Evolutionary conservation across 1,140 invertebrate genomes (phyloP).

Genomic region (Cheumatopsyche charites): DNA sequence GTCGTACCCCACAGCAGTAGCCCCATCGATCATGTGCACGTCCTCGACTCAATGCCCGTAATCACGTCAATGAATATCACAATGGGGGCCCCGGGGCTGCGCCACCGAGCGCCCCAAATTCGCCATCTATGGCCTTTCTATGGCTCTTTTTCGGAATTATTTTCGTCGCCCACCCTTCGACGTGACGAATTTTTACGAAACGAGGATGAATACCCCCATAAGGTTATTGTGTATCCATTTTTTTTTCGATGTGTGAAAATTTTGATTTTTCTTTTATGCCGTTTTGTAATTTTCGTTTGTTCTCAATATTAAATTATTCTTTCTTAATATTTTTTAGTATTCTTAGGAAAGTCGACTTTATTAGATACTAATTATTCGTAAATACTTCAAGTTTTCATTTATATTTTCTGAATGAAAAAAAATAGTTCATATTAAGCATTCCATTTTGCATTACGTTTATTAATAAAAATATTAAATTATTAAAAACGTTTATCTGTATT

Average conservation of each 20-base stretch:
- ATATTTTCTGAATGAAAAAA: too few relatives aligned
- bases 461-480: too few relatives aligned
- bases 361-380: too few relatives aligned
- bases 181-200: constrained; percentile 23
- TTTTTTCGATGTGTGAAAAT: neutral
- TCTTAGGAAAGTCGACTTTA: too few relatives aligned
- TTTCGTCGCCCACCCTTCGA: neutral
- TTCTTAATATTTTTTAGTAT: too few relatives aligned
- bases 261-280: neutral
- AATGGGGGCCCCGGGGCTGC: constrained; percentile 16
- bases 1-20: constrained; percentile 29
- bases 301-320: too few relatives aligned
- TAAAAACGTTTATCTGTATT: too few relatives aligned
- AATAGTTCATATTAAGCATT: too few relatives aligned
- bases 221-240: neutral
- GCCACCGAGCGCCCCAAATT: constrained; percentile 27
- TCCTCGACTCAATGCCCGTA: constrained; percentile 44
- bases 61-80: constrained; percentile 43
- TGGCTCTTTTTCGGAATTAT: neutral
- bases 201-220: neutral
- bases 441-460: too few relatives aligned
- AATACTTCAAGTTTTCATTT: too few relatives aligned
- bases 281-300: too few relatives aligned
- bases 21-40: constrained; percentile 40
- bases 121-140: constrained; percentile 2